Evolutionary conservation across 2,888 invertebrate genomes (phyloP).

Genomic region (Cosmorhoe ocellata): DNA sequence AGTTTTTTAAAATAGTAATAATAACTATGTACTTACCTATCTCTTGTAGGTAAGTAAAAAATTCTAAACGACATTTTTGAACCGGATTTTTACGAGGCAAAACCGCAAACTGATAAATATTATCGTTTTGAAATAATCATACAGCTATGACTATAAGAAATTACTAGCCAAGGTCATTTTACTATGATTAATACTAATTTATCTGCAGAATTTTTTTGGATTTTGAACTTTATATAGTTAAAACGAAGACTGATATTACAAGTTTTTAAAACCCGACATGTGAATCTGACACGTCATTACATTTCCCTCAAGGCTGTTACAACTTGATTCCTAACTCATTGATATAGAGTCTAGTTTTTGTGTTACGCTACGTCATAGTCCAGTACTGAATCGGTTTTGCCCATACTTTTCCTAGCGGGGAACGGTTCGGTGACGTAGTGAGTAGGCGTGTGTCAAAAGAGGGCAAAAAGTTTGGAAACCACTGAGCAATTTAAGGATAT

Average conservation of each 20-base stretch:
- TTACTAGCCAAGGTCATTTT: slow-evolving; percentile 7
- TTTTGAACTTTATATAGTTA: too few species aligned
- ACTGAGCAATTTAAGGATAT: slow-evolving; percentile 17
- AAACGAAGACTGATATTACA: too few species aligned
- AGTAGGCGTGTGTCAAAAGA: slow-evolving; percentile 2
- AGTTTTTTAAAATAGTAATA: neutral
- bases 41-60: too few species aligned
- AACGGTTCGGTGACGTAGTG: slow-evolving; percentile 16
- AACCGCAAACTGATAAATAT: slow-evolving; percentile 14
- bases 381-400: slow-evolving; percentile 15
- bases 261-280: too few species aligned
- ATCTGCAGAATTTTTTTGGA: too few species aligned
- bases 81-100: neutral
- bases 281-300: neutral
- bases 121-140: slow-evolving; percentile 6
- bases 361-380: slow-evolving; percentile 4
- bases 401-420: too few species aligned
- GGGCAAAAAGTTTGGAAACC: slow-evolving; percentile 18
- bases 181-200: too few species aligned
- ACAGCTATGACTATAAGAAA: slow-evolving; percentile 5
- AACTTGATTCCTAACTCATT: neutral
- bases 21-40: too few species aligned
- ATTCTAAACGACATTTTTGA: neutral
- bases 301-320: neutral
- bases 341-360: slow-evolving; percentile 2